Conservation (phyloP, 2,797 vertebrate genomes). For the Australoheros facetus region DNA sequence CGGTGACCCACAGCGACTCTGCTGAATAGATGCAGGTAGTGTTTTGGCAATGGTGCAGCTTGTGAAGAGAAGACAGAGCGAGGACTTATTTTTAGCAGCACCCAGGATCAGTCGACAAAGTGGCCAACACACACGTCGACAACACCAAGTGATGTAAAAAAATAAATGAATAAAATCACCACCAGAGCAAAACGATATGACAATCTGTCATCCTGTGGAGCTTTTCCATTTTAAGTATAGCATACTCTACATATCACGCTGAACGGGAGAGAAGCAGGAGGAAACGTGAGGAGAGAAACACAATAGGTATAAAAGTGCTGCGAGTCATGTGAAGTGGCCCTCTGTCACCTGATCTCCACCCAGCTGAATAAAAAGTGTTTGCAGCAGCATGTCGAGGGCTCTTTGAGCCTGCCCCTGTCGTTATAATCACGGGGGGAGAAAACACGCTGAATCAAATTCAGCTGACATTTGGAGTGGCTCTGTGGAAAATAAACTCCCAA, state of each 20-base stretch:
- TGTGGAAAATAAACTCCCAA: neutral
- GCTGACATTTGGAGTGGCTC: neutral
- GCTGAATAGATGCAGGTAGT: constrained; percentile 45
- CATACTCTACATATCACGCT: neutral
- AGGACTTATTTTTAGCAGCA: constrained; percentile 58
- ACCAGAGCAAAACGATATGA: neutral
- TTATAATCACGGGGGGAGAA: neutral
- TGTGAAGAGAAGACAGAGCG: constrained; percentile 38
- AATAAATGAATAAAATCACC: neutral
- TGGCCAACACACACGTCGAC: constrained; percentile 11
- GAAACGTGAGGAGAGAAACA: neutral
- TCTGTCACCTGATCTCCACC: neutral
- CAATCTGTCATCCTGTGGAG: neutral
- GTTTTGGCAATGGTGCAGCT: constrained; percentile 37
- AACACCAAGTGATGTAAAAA: neutral
- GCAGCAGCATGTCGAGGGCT: neutral
- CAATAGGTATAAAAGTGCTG: neutral
- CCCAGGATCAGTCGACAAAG: constrained; percentile 21
- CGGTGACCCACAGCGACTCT: constrained; percentile 40
- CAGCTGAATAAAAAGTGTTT: neutral
- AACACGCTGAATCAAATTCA: neutral
- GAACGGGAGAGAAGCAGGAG: neutral
- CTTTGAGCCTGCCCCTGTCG: neutral
- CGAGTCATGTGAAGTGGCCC: neutral
- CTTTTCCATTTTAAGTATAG: neutral